Base-by-base conservation (phyloP, 92 coral and sea anemone genomes). In the Palythoa grandiflora region DNA sequence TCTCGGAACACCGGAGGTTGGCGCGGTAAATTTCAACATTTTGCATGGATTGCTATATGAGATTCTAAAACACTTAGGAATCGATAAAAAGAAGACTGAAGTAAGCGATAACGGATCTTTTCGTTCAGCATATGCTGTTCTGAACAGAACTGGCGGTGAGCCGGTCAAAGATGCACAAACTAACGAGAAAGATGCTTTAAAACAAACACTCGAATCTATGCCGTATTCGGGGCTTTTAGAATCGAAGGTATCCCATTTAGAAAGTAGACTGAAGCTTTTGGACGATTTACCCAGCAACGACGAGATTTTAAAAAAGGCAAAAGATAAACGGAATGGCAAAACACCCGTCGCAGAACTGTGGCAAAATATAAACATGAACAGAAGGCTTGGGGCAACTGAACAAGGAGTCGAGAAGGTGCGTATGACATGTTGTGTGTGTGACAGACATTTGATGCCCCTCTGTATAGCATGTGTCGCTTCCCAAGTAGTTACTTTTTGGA, bases 271-370 rank as follows among this genome's bases (percentile, higher is more conserved):
- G 74, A 91, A 90, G 39, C 76, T 89, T 59, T 81, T 97, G 71
- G 99, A 97, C 75, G 98, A 97, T 83, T 86, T 97, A 68, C 99
- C 99, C 1, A 93, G 92, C 81, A 95, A 94, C 88, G 84, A 89
- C 19, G 98, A 97, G 74, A 93, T 97, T 71, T 88, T 97, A 16
- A 96, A 93, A 80, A 92, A 98, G 60, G 94, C 97, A 15, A 96
- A 93, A 68, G 93, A 89, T 89, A 94, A 87, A 61, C 91, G 91
- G 71, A 96, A 94, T 16, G 88, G 81, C 13, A 93, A 88, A 87
- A 93, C 98, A 16, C 94, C 99, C 1, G 99, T 97, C 6, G 98
- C 90, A 28, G 99, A 97, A 89, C 92, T 97, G 88, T 97, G 99
- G 99, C 99, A 97, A 79, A 95, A 95, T 91, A 97, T 97, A 19